Evolutionary conservation across 1,140 invertebrate species (phyloP), one percentile per base, ranked within the genome.

Genomic region (Camponotus floridanus): DNA sequence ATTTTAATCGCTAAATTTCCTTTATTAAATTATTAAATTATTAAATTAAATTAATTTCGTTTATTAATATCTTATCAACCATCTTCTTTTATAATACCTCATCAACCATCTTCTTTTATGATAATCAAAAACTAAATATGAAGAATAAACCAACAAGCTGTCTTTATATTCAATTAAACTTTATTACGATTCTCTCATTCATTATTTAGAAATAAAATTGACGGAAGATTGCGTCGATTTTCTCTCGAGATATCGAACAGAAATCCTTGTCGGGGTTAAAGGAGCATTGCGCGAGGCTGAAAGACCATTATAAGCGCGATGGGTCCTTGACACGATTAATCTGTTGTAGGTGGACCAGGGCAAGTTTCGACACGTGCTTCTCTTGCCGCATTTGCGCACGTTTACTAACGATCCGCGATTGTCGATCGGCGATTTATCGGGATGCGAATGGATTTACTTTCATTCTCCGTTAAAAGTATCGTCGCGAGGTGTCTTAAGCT

Each of bases 271-370:
- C 81, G 51, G 88, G 86, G 86, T 87, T 89, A 85, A 87, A 88
- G 86, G 39, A 86, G 83, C 83, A 89, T 91, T 74, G 62, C 45
- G 42, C 59, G 85, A 65, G 45, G 18, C 26, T 39, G 62, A 86
- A 85, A 86, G 80, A 83, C 65, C 39, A 15, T 68, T 70, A 68
- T 80, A 9, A 65, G 73, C 64, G 73, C 71, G 33, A 68, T 80
- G 51, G 48, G 88, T 90, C 89, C 89, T 90, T 90, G 89, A 90
- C 89, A 90, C 85, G 86, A 90, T 90, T 90, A 90, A 90, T 87
- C 89, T 48, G 76, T 90, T 90, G 89, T 90, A 87, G 89, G 89
- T 90, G 89, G 89, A 88, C 78, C 86, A 84, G 59, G 15, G 26
- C 59, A 83, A n/a, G 76, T 90, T 90, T 90, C 89, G 88, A 88